Base-by-base conservation (phyloP, 2,888 invertebrate species). In the Dorcus hopei region DNA sequence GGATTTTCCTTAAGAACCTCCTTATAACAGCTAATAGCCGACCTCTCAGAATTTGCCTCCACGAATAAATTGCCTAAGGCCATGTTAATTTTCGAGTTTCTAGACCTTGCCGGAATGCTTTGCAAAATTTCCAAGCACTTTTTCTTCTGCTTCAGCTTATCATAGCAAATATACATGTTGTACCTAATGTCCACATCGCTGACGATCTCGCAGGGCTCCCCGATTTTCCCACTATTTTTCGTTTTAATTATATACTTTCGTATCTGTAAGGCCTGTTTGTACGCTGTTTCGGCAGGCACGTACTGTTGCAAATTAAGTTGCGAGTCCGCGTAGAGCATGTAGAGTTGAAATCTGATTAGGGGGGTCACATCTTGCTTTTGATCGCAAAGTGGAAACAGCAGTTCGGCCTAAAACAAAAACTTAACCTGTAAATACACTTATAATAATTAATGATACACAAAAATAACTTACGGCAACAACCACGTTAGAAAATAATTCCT, bases 61-160 rank as follows among this genome's bases (percentile, higher is more conserved):
- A 86, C 85, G 67, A 88, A 88, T 65, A 92, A 80, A 72, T 87
- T 86, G 4, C 88, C 92, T 53, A 93, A 74, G 9, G 91, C 86
- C 84, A 91, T 86, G 71, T 92, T 90, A 3, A 91, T 83, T 74
- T 89, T 88, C 0, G 89, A 82, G 19, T 86, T 86, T 56, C 91
- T 80, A 54, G 85, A 83, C 70, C 89, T 87, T 0, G 83, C 85
- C 19, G 87, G 84, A 49, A 83, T 81, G 63, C 79, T 80, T 71
- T 83, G 82, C 26, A 83, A 70, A n/a, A 83, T 77, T 67, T 82
- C 82, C 19, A 81, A 72, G 3, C 83, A 91, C 73, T 87, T 84
- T 61, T 82, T 80, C 38, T 81, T 80, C 66, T 88, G 86, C 59
- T 87, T 87, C 63, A 87, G 75, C 63, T 88, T 85, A 1, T 85